Evolutionary conservation across 2,888 invertebrate species (phyloP).

Genomic region (Volucella zonaria): DNA sequence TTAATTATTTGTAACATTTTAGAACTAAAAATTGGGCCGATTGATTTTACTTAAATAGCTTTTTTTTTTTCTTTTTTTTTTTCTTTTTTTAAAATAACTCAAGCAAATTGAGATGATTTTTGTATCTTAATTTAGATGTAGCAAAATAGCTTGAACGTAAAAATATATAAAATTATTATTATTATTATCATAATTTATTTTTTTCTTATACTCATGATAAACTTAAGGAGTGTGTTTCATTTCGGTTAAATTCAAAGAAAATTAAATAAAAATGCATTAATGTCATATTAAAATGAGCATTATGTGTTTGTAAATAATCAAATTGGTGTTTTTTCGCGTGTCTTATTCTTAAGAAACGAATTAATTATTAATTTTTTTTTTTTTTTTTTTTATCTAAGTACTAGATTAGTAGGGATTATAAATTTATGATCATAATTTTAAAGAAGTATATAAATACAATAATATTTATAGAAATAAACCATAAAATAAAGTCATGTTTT

Average conservation of each 20-base stretch:
- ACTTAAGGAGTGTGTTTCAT: conserved; percentile 40
- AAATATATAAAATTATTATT: conserved; percentile 60
- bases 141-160: conserved; percentile 57
- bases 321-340: conserved; percentile 41
- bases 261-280: conserved; percentile 63
- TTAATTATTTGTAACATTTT: conserved; percentile 53
- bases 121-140: conserved; percentile 62
- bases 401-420: too few relatives aligned
- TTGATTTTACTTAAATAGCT: conserved; percentile 68
- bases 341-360: conserved; percentile 28
- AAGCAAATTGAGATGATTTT: conserved; percentile 63
- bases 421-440: too few relatives aligned
- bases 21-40: conserved; percentile 74
- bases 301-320: conserved; percentile 35
- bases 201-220: too few relatives aligned
- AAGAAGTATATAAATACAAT: too few relatives aligned
- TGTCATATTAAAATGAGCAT: conserved; percentile 9
- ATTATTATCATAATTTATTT: conserved; percentile 39
- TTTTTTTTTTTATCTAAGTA: background rate
- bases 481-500: too few relatives aligned
- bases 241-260: conserved; percentile 45
- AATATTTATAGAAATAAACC: too few relatives aligned
- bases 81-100: conserved; percentile 62
- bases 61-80: conserved; percentile 46
- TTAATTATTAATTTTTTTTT: conserved; percentile 15